A percentile compares a stretch with the other conserved stretches of the same genome.
Conservation (phyloP, 2,797 vertebrate species). For the Prunella strophiata region DNA sequence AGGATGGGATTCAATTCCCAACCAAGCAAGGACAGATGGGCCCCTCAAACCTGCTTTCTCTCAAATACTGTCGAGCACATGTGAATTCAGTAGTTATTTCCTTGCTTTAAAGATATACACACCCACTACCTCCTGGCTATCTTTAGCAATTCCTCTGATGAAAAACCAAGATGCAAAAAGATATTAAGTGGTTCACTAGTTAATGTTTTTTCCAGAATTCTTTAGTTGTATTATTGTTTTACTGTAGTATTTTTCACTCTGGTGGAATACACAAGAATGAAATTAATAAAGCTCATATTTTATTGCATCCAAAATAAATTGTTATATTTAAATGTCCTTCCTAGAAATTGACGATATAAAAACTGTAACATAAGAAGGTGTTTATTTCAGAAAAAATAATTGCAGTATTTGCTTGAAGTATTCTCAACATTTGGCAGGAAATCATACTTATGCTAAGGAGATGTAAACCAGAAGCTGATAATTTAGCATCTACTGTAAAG, state of each 20-base stretch:
- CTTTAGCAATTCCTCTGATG: slow-evolving; percentile 46
- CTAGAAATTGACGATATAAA: slow-evolving; percentile 63
- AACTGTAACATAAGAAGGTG: slow-evolving; percentile 68
- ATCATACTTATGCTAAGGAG: slow-evolving; percentile 56
- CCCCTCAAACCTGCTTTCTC: slow-evolving; percentile 36
- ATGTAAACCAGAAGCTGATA: slow-evolving; percentile 70
- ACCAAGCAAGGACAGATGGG: background rate
- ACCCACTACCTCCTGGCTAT: slow-evolving; percentile 50
- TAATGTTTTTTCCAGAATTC: slow-evolving; percentile 62
- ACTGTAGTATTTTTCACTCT: slow-evolving; percentile 60
- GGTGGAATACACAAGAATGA: slow-evolving; percentile 65
- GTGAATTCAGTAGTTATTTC: slow-evolving; percentile 60
- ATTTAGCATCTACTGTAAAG: slow-evolving; percentile 64
- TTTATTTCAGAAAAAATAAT: slow-evolving; percentile 73
- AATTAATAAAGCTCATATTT: slow-evolving; percentile 67
- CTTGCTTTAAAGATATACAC: slow-evolving; percentile 34
- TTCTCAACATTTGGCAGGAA: slow-evolving; percentile 56
- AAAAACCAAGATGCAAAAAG: slow-evolving; percentile 64
- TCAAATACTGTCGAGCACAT: background rate
- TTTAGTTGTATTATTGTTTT: slow-evolving; percentile 44
- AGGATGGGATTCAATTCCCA: background rate
- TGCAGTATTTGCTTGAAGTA: slow-evolving; percentile 66
- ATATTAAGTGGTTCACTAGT: slow-evolving; percentile 54
- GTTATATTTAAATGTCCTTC: slow-evolving; percentile 67
- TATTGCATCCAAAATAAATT: slow-evolving; percentile 70